phyloP scores from a whole-genome alignment of 1,140 invertebrate species.

The Fopius arisanus region DNA sequence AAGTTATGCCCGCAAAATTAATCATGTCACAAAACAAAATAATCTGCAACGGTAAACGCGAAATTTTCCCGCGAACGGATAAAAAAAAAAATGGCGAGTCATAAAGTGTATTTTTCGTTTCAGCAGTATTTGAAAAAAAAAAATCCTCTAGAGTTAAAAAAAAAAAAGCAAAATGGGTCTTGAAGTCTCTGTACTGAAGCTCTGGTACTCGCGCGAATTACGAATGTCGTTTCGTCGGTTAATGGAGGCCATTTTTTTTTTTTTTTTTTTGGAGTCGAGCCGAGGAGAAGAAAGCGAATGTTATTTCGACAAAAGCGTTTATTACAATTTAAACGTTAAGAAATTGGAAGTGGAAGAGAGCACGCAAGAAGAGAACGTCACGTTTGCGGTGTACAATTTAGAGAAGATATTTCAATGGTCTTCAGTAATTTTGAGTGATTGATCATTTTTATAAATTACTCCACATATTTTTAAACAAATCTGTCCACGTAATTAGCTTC shows the following conservation, averaged over 20 bases:
- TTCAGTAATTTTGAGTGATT: not conserved
- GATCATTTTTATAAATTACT: too few relatives aligned
- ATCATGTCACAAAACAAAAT: not conserved
- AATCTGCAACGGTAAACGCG: not conserved
- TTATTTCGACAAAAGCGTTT: conserved; percentile 39
- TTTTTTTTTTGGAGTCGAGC: not conserved
- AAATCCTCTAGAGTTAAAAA: not conserved
- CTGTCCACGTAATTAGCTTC: too few relatives aligned
- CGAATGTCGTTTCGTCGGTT: conserved; percentile 14
- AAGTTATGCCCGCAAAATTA: not conserved
- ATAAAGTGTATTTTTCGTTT: conserved; percentile 20
- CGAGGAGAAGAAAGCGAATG: conserved; percentile 23
- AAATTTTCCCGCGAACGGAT: not conserved
- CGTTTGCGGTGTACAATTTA: conserved; percentile 27
- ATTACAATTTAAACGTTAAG: conserved; percentile 32
- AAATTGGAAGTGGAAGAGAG: conserved; percentile 47
- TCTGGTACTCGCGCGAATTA: not conserved
- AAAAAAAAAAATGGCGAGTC: not conserved
- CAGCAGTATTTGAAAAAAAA: not conserved
- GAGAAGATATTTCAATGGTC: not conserved
- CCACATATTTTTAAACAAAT: too few relatives aligned
- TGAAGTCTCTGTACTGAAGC: not conserved
- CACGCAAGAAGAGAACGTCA: conserved; percentile 52
- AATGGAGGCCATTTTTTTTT: not conserved
- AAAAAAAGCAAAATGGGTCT: not conserved